Conservation (phyloP, 2,888 invertebrate species). For the Aplocera efformata region DNA sequence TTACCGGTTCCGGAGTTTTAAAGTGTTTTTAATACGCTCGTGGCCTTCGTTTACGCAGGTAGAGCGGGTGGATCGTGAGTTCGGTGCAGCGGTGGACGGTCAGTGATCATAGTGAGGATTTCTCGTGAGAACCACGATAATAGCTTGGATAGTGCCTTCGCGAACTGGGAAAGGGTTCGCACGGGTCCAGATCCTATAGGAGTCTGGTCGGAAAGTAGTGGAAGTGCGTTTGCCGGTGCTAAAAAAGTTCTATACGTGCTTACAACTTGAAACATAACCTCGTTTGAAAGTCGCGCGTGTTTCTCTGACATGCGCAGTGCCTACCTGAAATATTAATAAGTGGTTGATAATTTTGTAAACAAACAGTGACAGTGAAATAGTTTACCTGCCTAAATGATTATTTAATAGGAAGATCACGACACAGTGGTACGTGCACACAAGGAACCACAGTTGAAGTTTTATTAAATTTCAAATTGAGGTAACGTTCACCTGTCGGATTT, state of each 20-base stretch:
- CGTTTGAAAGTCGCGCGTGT: conserved; percentile 72
- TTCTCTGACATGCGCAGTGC: conserved; percentile 73
- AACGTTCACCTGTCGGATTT: conserved; percentile 77
- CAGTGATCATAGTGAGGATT: conserved; percentile 46
- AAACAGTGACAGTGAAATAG: conserved; percentile 61
- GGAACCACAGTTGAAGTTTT: conserved; percentile 34
- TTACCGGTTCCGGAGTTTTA: conserved; percentile 76
- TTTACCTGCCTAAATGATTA: conserved; percentile 45
- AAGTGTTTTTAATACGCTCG: conserved; percentile 71
- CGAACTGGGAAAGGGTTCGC: conserved; percentile 47
- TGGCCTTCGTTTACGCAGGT: conserved; percentile 72
- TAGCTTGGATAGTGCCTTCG: conserved; percentile 33
- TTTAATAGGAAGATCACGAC: conserved; percentile 56
- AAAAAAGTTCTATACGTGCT: conserved; percentile 55
- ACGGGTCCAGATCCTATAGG: conserved; percentile 53
- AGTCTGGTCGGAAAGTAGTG: conserved; percentile 58
- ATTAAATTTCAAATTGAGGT: conserved; percentile 55
- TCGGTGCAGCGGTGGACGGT: conserved; percentile 57
- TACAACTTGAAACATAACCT: conserved; percentile 72
- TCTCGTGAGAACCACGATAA: conserved; percentile 49
- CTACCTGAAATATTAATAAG: conserved; percentile 69
- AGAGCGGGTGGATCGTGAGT: conserved; percentile 64
- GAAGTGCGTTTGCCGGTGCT: conserved; percentile 50
- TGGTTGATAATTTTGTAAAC: conserved; percentile 73
- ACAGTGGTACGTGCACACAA: conserved; percentile 23